Base-by-base conservation (phyloP, 2,113 vertebrate genomes). In the Porphyrio hochstetteri region DNA sequence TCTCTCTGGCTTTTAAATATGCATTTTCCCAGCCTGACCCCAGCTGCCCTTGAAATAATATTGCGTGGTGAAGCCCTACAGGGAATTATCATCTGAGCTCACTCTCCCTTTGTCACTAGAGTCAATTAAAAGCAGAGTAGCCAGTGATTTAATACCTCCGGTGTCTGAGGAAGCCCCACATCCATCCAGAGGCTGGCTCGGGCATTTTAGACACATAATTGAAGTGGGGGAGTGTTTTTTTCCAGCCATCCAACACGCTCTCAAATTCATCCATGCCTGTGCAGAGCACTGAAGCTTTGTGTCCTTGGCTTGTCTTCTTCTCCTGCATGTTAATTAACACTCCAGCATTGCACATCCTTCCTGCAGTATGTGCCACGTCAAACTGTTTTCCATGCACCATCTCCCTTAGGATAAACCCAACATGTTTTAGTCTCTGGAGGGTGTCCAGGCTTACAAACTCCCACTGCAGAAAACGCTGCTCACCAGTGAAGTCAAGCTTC, bases 101-200 rank as follows among this genome's bases (percentile, higher is more conserved):
- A 2, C 71, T 78, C 84, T 68, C 60, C 44, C 88, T 96, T 93
- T 96, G 96, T 96, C 90, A 79, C 65, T 48, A 36, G 74, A 95
- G 94, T 96, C 90, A 92, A 94, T 96, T 96, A 94, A 93, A 95
- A 90, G 81, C 87, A 91, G 56, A 56, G 77, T 83, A 86, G 92
- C 72, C 48, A 56, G 86, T 92, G 88, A 95, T 88, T 96, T 94
- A 92, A 88, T 87, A 92, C 77, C 86, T 95, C 71, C 35, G 17
- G 68, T 86, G 88, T 87, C 90, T 67, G 75, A 86, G 78, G 77
- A 82, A 78, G 52, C 46, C 35, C 44, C 70, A 76, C 71, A 55
- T 74, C 57, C 79, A 86, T 16, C 46, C 86, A 86, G 59, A 88
- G 79, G 33, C 85, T 2, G 16, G 33, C 68, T 85, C 23, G 60